A percentile compares a stretch with the other conserved stretches of the same genome.
Evolutionary conservation across 1,140 invertebrate species (phyloP).

Genomic region (Ephestia elutella): DNA sequence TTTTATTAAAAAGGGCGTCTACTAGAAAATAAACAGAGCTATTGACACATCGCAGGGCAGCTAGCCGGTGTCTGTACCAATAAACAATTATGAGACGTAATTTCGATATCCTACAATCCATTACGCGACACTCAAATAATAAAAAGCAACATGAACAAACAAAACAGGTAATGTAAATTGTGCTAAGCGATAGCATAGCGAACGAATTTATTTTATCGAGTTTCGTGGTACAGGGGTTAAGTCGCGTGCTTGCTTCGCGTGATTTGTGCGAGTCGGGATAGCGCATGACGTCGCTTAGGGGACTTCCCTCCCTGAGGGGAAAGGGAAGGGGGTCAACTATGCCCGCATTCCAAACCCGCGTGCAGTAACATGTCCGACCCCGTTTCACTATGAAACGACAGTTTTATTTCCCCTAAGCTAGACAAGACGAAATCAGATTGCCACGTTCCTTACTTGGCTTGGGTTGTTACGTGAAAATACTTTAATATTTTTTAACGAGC

Average conservation of each 20-base stretch:
- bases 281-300: slow-evolving; percentile 46
- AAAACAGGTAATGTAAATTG: slow-evolving; percentile 18
- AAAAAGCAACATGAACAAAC: not conserved
- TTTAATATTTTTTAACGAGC: slow-evolving; percentile 1
- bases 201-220: slow-evolving; percentile 6
- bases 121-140: not conserved
- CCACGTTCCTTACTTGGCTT: slow-evolving; percentile 21
- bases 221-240: slow-evolving; percentile 21
- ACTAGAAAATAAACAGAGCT: slow-evolving; percentile 61
- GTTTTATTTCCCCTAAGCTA: slow-evolving; percentile 51
- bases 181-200: not conserved
- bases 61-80: slow-evolving; percentile 3
- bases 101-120: not conserved
- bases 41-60: slow-evolving; percentile 53
- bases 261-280: slow-evolving; percentile 55
- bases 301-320: slow-evolving; percentile 22
- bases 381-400: slow-evolving; percentile 54
- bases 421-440: slow-evolving; percentile 40
- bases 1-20: slow-evolving; percentile 59
- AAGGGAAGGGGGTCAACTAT: slow-evolving; percentile 29
- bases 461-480: slow-evolving; percentile 13
- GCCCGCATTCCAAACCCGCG: slow-evolving; percentile 50
- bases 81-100: not conserved
- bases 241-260: slow-evolving; percentile 57
- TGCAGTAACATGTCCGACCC: slow-evolving; percentile 57